These are phyloP conservation scores for Alosa alosa DNA, from an alignment of 2,113 vertebrate species.

Conservation along the genomic window DNA sequence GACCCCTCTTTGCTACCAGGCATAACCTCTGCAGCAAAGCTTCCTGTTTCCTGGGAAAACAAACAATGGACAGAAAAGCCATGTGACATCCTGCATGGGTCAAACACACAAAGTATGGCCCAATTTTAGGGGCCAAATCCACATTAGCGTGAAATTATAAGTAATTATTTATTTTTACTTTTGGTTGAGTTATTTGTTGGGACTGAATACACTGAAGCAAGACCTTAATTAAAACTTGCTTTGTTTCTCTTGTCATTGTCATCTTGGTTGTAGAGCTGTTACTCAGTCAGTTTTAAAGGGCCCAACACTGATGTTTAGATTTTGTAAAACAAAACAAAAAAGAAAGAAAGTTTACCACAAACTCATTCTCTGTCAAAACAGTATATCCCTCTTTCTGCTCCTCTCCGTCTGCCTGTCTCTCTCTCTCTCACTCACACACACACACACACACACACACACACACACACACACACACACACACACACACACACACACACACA, in stretches of 20 bases:
- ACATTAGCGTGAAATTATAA: not conserved
- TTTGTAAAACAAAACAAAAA: not conserved
- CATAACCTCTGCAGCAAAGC: slow-evolving; percentile 29
- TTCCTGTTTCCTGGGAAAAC: slow-evolving; percentile 58
- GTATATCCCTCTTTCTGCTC: not conserved
- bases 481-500: not conserved
- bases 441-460: not conserved
- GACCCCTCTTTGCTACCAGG: slow-evolving; percentile 26
- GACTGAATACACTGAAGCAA: not conserved
- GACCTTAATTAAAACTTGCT: not conserved
- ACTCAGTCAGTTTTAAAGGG: not conserved
- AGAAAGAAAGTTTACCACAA: not conserved
- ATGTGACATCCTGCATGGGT: slow-evolving; percentile 45
- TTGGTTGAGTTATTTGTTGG: not conserved
- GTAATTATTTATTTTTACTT: not conserved
- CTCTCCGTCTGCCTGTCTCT: not conserved
- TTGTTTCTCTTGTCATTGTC: not conserved
- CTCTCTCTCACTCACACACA: not conserved
- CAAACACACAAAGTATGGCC: not conserved
- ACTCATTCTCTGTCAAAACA: not conserved
- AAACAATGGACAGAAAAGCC: slow-evolving; percentile 47
- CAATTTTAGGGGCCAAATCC: not conserved
- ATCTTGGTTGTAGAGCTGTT: not conserved
- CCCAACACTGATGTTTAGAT: not conserved
- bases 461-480: too few relatives aligned